Base-by-base conservation (phyloP, 2,113 vertebrate species). In the Malurus alboscapulatus region DNA sequence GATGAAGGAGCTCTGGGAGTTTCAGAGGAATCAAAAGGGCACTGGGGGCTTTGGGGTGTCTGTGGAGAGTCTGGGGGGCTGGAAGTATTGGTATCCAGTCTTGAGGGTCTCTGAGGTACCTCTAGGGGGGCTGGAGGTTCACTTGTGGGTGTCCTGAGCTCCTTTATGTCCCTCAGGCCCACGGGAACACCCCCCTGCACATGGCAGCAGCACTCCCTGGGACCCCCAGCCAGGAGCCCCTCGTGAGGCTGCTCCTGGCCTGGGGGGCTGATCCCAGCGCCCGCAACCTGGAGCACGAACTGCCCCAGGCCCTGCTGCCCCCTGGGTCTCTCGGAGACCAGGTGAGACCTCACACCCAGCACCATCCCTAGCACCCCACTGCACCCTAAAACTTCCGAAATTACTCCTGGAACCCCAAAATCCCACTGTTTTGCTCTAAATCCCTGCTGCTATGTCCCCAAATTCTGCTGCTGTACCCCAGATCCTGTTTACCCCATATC, bases 241-340 rank as follows among this genome's bases (percentile, higher is more conserved):
- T 88, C 0, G 68, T 88, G n/a, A 38, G 53, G 77, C 86, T 88
- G 77, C 86, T 88, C 7, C 77, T 88, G 77, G 68, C 86, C 53
- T 88, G 77, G 68, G 86, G 86, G 1, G 86, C 86, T 6, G 68
- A 88, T 53, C 86, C 86, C 38, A 67, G 77, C 1, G 4, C 61
- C 86, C 86, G 77, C 29, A 88, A 88, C 61, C 68, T 88, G 77
- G 86, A 88, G n/a, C 86, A 88, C 3, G 86, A 88, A 45, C 86
- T 88, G 45, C 86, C 86, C 19, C 86, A 88, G 27, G 3, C 45
- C 53, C 86, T 88, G 68, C 61, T 88, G 61, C 86, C 86, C 45
- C 45, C 86, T 1, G 86, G 86, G 27, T 6, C 86, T 6, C 24
- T 45, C 0, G 68, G 86, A 59, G 77, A 88, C 10, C 86, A 81